Evolutionary conservation across 2,113 vertebrate species (phyloP), one percentile per base, ranked within the genome.

Genomic region (Catharus minimus): DNA sequence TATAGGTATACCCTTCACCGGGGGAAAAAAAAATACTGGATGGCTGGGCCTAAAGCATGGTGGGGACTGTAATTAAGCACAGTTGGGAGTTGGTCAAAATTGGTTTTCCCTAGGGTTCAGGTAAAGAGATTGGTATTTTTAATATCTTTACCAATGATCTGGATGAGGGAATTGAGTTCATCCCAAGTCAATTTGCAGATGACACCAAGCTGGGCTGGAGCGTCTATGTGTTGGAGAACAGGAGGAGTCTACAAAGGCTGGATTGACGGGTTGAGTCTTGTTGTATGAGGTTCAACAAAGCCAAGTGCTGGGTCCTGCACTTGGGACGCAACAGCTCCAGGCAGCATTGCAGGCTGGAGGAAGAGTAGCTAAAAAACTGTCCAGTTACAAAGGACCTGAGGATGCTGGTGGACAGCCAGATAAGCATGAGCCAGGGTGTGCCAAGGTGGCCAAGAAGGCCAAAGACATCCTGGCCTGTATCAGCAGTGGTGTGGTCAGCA

Each of bases 391-490:
- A 62, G 8, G 3, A 56, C 15, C 13, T 50, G 19, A 10, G 5
- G 4, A 0, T 39, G 19, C 8, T 46, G 12, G 15, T 44, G 0
- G 0, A 28, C 44, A 65, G 18, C 10, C 14, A 5, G 36, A 2
- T 80, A 36, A 72, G 15, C 26, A 38, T 20, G 32, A 72, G 3
- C 12, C 43, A 43, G 26, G 0, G 1, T 38, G 18, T 28, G 36
- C 15, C 6, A 15, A 50, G 8, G 32, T n/a, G 52, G 27, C 67
- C n/a, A 66, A 24, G 58, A 38, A 58, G 36, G 10, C 32, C 22
- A 71, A 20, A 2, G 58, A 15, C 50, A 49, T 36, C 30, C 18
- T 50, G 18, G 11, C 4, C 12, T 72, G 10, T 15, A 10, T 12
- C 21, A 49, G 24, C 33, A 71, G 30, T 2, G 6, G 3, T 36